A percentile compares a stretch with the other conserved stretches of the same genome.
Conservation (phyloP, 2,797 vertebrate genomes). For the Columba guinea region DNA sequence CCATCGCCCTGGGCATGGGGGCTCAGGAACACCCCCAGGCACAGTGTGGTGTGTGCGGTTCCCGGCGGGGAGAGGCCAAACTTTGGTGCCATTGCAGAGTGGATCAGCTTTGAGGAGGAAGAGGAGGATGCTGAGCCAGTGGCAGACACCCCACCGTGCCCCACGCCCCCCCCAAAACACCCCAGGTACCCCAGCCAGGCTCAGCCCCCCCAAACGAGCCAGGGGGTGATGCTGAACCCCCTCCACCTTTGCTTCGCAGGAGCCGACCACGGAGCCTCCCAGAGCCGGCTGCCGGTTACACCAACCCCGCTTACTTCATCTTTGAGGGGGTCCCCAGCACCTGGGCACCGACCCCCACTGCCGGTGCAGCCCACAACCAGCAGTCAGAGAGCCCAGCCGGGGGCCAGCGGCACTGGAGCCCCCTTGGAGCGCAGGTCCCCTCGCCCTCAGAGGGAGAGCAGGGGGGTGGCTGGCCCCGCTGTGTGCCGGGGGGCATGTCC, state of each 20-base stretch:
- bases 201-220: background rate
- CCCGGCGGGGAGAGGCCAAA: background rate
- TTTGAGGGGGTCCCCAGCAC: conserved; percentile 90
- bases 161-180: conserved; percentile 75
- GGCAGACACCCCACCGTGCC: conserved; percentile 75
- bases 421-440: conserved; percentile 70
- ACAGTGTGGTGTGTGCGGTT: background rate
- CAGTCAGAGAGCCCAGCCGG: background rate
- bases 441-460: conserved; percentile 80
- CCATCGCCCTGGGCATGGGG: accelerated
- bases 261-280: conserved; percentile 69
- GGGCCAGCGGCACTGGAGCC: conserved; percentile 49
- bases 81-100: conserved; percentile 78
- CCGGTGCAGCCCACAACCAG: conserved; percentile 34
- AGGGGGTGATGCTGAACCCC: background rate
- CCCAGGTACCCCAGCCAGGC: conserved; percentile 36
- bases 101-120: conserved; percentile 97
- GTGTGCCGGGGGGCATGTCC: accelerated
- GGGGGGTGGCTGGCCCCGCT: background rate
- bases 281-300: conserved; percentile 83
- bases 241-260: conserved; percentile 71
- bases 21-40: background rate
- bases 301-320: conserved; percentile 96
- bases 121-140: conserved; percentile 88
- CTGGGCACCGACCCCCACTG: conserved; percentile 54